Percentiles rank a stretch among this genome's conserved stretches.
Conservation (phyloP, 2,113 vertebrate genomes). For the Salvelinus alpinus region DNA sequence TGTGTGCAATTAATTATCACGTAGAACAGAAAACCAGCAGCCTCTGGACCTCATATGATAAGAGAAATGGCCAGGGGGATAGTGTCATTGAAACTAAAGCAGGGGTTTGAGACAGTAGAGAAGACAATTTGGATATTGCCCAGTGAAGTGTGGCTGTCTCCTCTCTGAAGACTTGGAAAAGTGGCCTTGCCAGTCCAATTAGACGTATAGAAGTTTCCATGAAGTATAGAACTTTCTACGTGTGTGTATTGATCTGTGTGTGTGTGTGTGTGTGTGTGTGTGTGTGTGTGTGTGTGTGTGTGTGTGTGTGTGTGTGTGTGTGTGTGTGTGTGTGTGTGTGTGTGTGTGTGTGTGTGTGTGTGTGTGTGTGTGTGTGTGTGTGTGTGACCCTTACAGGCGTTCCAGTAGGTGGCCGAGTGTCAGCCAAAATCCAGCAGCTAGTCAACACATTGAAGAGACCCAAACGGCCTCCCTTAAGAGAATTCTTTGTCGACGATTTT, state of each 20-base stretch:
- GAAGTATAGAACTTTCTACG: not conserved
- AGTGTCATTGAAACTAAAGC: not conserved
- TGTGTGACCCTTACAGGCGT: constrained; percentile 78
- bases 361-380: no score
- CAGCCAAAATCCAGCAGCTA: constrained; percentile 97
- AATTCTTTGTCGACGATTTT: constrained; percentile 98
- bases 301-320: no score
- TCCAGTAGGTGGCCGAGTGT: constrained; percentile 96
- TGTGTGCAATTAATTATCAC: no score
- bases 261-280: not conserved
- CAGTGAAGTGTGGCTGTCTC: constrained; percentile 4
- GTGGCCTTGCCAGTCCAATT: not conserved
- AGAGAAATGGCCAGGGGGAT: no score
- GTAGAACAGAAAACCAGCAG: no score
- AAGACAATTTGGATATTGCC: constrained; percentile 1
- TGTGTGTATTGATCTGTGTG: not conserved
- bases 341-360: no score
- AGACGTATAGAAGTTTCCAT: not conserved
- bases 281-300: no score
- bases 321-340: no score
- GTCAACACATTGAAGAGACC: constrained; percentile 98
- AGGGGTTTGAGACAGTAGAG: not conserved
- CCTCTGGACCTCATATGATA: no score
- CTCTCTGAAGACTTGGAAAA: not conserved
- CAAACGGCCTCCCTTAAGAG: constrained; percentile 90